phyloP scores from a whole-genome alignment of 2,888 invertebrate species.

The Ernsta delagoae region DNA sequence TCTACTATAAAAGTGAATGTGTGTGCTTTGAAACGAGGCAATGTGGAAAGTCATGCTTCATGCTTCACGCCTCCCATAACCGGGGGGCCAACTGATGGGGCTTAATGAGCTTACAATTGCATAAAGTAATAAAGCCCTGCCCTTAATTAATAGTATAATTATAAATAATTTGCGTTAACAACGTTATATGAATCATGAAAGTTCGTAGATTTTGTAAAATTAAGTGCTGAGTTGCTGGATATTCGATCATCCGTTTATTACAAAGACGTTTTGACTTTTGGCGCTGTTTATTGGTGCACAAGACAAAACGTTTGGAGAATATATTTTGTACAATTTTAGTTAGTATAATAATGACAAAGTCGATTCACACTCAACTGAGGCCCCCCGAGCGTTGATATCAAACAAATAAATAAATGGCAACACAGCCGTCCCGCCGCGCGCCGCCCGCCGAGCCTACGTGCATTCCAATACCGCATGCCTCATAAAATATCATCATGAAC shows the following conservation, averaged over 20 bases:
- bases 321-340: no score
- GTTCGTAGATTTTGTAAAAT: no score
- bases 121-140: not conserved
- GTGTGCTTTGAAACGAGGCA: not conserved
- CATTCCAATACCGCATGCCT: conserved; percentile 13
- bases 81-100: not conserved
- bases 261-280: no score
- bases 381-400: no score
- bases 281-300: no score
- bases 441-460: conserved; percentile 14
- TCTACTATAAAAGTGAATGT: conserved; percentile 6
- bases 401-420: not conserved
- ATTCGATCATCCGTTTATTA: no score
- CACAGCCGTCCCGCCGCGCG: not conserved
- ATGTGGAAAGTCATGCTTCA: not conserved
- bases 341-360: no score
- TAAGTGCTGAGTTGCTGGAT: no score
- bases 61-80: not conserved
- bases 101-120: not conserved
- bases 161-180: no score
- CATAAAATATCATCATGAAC: conserved; percentile 21
- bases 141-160: not conserved
- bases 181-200: no score
- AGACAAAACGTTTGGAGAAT: no score
- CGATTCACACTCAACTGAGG: no score